Percentiles rank a stretch among this genome's conserved stretches.
Conservation (phyloP, 2,888 invertebrate genomes). For the Allolobophora icterica region DNA sequence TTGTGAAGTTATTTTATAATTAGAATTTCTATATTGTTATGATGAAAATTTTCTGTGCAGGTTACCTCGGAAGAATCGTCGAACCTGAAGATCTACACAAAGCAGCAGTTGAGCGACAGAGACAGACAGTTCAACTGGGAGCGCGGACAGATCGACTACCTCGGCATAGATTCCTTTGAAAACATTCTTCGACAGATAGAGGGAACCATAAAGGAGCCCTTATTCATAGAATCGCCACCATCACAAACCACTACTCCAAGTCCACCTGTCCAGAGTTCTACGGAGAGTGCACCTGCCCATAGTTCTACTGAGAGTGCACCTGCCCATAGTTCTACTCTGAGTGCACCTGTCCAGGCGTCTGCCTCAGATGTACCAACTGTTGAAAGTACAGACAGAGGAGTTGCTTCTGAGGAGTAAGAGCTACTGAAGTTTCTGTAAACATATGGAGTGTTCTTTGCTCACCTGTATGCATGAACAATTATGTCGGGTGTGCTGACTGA, state of each 20-base stretch:
- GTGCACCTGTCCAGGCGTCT: background rate
- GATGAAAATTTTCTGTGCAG: background rate
- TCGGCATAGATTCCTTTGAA: constrained; percentile 91
- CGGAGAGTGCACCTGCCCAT: background rate
- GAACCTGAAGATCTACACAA: constrained; percentile 30
- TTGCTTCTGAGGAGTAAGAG: background rate
- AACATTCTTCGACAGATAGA: constrained; percentile 79
- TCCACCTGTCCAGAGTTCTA: background rate
- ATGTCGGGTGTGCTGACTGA: too few species aligned
- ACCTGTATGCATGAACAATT: background rate
- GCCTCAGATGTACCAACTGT: background rate
- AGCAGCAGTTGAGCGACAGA: constrained; percentile 48
- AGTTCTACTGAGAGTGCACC: too few species aligned
- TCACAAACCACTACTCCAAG: background rate
- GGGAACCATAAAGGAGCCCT: constrained; percentile 24
- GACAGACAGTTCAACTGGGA: constrained; percentile 69
- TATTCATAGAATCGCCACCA: background rate
- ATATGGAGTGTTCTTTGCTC: background rate
- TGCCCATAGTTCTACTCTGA: too few species aligned
- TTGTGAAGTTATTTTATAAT: background rate
- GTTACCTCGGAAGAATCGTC: background rate
- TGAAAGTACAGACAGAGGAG: constrained; percentile 8
- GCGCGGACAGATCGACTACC: constrained; percentile 89
- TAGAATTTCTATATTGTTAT: background rate
- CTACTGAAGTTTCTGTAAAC: too few species aligned